Evolutionary conservation across 1,140 invertebrate genomes (phyloP).

Genomic region (Sinonovacula constricta): DNA sequence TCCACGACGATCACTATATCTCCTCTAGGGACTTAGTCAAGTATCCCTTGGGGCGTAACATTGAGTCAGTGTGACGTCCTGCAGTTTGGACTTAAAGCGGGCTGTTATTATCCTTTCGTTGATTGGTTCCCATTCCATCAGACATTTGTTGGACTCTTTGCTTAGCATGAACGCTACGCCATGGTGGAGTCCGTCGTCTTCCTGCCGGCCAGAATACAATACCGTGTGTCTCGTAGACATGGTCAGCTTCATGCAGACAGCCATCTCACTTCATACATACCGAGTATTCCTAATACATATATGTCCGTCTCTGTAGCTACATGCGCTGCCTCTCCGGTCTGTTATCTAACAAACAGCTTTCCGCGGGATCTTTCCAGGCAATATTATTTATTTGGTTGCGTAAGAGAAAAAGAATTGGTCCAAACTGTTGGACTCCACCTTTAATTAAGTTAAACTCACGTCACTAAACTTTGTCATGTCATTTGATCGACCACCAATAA

Average conservation of each 20-base stretch:
- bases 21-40: constrained; percentile 36
- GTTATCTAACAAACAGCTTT: too few species aligned
- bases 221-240: constrained; percentile 30
- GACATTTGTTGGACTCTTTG: constrained; percentile 2
- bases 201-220: constrained; percentile 43
- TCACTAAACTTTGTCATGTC: too few species aligned
- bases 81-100: constrained; percentile 52
- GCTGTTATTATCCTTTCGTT: constrained; percentile 50
- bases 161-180: constrained; percentile 40
- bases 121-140: constrained; percentile 46
- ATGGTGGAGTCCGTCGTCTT: constrained; percentile 40
- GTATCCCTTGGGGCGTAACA: constrained; percentile 36
- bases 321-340: constrained; percentile 28
- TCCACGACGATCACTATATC: constrained; percentile 51
- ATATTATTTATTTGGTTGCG: too few species aligned
- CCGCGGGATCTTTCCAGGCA: too few species aligned
- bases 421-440: too few species aligned
- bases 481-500: too few species aligned
- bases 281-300: neutral
- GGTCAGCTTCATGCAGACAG: constrained; percentile 1
- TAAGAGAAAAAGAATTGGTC: too few species aligned
- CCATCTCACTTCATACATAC: constrained; percentile 49
- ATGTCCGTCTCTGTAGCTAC: too few species aligned
- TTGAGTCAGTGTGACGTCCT: too few species aligned
- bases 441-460: too few species aligned